These are phyloP conservation scores for Oxycera nigricornis DNA, from an alignment of 2,888 invertebrate genomes.

Conservation along the genomic window DNA sequence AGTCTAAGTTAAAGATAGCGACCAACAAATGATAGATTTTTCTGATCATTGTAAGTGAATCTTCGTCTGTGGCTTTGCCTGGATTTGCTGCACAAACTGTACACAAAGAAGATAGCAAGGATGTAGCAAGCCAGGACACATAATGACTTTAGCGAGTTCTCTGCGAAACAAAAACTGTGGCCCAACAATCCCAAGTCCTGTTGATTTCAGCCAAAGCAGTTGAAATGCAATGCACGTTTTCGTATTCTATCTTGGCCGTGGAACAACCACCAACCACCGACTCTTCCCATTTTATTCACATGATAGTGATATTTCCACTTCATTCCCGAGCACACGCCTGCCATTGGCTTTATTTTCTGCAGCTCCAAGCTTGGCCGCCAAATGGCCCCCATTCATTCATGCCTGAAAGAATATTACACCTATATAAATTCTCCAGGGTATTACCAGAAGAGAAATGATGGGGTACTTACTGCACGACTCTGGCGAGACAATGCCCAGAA, in stretches of 20 bases:
- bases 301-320: slow-evolving; percentile 2
- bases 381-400: slow-evolving; percentile 23
- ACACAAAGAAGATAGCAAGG: too few species aligned
- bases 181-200: neutral
- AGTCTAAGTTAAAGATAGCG: too few species aligned
- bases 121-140: too few species aligned
- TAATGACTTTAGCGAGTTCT: neutral
- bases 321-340: neutral
- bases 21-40: too few species aligned
- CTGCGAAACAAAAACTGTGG: slow-evolving; percentile 8
- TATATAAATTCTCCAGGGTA: slow-evolving; percentile 46
- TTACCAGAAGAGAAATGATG: slow-evolving; percentile 40
- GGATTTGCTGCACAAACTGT: too few species aligned
- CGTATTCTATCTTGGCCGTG: slow-evolving; percentile 33
- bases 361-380: slow-evolving; percentile 5
- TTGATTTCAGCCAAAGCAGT: slow-evolving; percentile 17
- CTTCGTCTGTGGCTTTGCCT: too few species aligned
- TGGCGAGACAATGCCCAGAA: slow-evolving; percentile 32
- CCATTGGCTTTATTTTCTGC: neutral
- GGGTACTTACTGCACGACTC: slow-evolving; percentile 11
- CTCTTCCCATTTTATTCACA: neutral
- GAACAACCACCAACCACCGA: neutral
- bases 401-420: slow-evolving; percentile 34
- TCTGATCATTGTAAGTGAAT: too few species aligned
- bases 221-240: slow-evolving; percentile 45